Evolutionary conservation across 2,888 invertebrate species (phyloP), one percentile per base, ranked within the genome.

Genomic region (Volucella inanis): DNA sequence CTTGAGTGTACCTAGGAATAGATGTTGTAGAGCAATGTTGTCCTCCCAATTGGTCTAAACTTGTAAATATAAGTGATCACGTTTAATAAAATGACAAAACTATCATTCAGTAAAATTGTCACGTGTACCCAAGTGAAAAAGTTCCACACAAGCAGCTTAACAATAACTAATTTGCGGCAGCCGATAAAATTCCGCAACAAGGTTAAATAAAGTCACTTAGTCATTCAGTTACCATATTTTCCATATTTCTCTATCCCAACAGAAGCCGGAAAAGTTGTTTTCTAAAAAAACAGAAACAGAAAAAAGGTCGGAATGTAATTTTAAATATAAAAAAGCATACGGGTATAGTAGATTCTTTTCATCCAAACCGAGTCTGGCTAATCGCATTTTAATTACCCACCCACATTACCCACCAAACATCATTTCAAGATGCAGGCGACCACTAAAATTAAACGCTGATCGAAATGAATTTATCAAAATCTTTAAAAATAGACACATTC

Each of bases 381-480:
- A 84, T 84, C 70, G 75, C 70, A 79, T 80, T 84, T 84, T 84
- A 84, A 84, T 84, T 84, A 84, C 65, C 31, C 62, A 22, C 77
- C 82, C 72, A 77, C 82, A 49, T 6, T 6, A 31, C 6, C 0
- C 31, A 31, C 74, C 55, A 54, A 4, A 18, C 49, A 18, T 18
- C 39, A 10, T 2, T 50, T 14, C 41, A 12, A 15, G 52, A 39
- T 14, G 11, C 10, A 10, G 14, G 41, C 3, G 59, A 70, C 31
- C 31, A 70, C 38, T 2, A 8, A 55, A 41, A 55, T n/a, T 22
- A 22, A 61, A 4, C 54, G 39, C 77, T 64, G 64, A 81, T 76
- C 70, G 59, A 82, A 61, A 82, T 72, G 39, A 67, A 72, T 72
- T 77, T 77, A 67, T 82, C 81, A 77, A 82, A 76, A 68, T 65